Evolutionary conservation across 2,888 invertebrate genomes (phyloP), one percentile per base, ranked within the genome.

Genomic region (Mechanitis mazaeus): DNA sequence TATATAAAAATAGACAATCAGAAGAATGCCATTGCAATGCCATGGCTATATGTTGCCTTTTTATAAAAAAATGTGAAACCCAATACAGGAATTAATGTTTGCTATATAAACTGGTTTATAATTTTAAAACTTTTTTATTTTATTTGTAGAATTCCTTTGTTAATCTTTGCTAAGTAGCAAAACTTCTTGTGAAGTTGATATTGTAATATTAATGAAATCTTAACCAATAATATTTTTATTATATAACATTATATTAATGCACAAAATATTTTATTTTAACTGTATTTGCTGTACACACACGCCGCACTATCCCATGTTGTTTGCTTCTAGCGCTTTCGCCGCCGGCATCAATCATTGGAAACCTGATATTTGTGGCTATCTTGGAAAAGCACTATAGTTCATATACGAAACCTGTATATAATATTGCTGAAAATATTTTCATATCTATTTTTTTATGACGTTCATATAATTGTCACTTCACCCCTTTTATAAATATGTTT

Each of bases 331-430:
- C 71, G 71, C 69, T 68, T 71, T 69, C 65, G 65, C 67, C 61
- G 60, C 60, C 55, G 61, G 64, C 74, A 76, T 76, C 76, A 66
- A 76, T 76, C 76, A 76, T 66, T 55, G 38, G 75, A 64, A 71
- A 76, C 65, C 55, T 45, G 72, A 76, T 70, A 72, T 63, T 65
- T 64, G 62, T 58, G 64, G 59, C 58, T 61, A 55, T 45, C 58
- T 56, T 65, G 9, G 28, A 3, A 50, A 31, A 50, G 50, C 31
- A 50, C 42, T 42, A 42, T 9, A 42, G 3, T 9, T 7, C 50
- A 31, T 50, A 28, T 50, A 50, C 28, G 47, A 47, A 50, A 50
- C 9, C 50, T 50, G 31, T 50, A 50, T 50, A 31, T 31, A 3
- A 31, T 50, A 31, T 4, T 7, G 6, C 1, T 3, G 35, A 6